phyloP scores from a whole-genome alignment of 2,888 invertebrate genomes.

The Arrhopalites spinosus region DNA sequence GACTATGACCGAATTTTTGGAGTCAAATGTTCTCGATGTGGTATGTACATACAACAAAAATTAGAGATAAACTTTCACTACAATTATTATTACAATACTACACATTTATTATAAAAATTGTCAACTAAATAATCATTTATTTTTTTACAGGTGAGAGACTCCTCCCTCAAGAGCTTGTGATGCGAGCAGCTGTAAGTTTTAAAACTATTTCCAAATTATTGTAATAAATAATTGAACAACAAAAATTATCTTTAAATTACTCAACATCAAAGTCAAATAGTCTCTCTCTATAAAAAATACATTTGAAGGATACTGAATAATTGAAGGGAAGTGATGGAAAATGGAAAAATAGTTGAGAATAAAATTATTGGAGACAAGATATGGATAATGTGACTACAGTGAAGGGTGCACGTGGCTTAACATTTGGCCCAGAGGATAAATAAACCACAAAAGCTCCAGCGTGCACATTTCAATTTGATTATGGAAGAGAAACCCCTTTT shows the following conservation, averaged over 20 bases:
- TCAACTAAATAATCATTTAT: too few species aligned
- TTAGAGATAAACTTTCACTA: too few species aligned
- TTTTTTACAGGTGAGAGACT: slow-evolving; percentile 70
- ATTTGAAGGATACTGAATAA: too few species aligned
- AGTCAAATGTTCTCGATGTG: slow-evolving; percentile 91
- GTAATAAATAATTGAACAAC: too few species aligned
- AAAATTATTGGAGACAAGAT: not conserved
- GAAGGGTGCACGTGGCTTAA: not conserved
- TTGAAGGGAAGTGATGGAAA: not conserved
- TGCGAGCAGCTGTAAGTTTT: slow-evolving; percentile 72
- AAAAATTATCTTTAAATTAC: too few species aligned
- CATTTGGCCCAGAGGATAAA: not conserved
- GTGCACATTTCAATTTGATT: not conserved
- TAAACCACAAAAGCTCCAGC: slow-evolving; percentile 6
- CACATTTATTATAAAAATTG: too few species aligned
- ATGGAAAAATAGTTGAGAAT: not conserved
- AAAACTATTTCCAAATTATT: not conserved
- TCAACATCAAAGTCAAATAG: too few species aligned
- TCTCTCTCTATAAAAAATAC: too few species aligned
- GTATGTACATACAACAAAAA: too few species aligned
- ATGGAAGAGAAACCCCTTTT: too few species aligned
- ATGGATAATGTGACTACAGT: too few species aligned
- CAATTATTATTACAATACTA: too few species aligned
- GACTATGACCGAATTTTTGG: slow-evolving; percentile 97
- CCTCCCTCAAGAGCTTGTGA: slow-evolving; percentile 92